Evolutionary conservation across 2,113 vertebrate species (phyloP), one percentile per base, ranked within the genome.

Genomic region (Percopsis transmontana): DNA sequence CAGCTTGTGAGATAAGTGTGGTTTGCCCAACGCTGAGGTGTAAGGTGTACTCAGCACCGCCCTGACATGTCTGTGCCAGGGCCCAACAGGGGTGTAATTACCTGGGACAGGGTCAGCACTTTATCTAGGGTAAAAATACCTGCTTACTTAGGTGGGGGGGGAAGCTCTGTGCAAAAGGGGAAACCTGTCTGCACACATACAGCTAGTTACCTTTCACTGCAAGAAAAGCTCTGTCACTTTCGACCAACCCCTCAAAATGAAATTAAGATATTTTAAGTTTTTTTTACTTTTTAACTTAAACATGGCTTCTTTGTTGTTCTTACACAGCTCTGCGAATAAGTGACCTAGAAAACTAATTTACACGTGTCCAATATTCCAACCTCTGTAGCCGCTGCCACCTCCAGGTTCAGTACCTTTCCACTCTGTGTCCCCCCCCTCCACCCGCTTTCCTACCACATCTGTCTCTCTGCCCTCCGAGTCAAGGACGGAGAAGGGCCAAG

Each of bases 41-140:
- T 83, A 83, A 87, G 88, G 81, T 89, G 87, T 79, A 82, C 81
- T 80, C 77, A 65, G 79, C 77, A 64, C 71, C 51, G 80, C 80
- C 81, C 84, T 83, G 75, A 85, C 85, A 80, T 70, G 86, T 78
- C 89, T 84, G 80, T 85, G 87, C 87, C 89, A 90, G 72, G 79
- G 80, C 86, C 81, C 85, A 79, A 70, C 85, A 83, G 89, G 86
- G 83, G 79, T 90, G 86, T 88, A 87, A 90, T 90, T 90, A 90
- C 82, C 85, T 87, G 77, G 70, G 85, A 85, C 86, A 85, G 78
- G 85, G 85, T 90, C 89, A 90, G 89, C 89, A 90, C 75, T 90
- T 90, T 85, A 88, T 78, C 60, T 67, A 45, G 71, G 70, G 81
- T 89, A 90, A 89, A 90, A 90, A 90, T 89, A 90, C 86, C 79